Percentiles rank a stretch among this genome's conserved stretches.
Conservation (phyloP, 2,888 invertebrate species). For the Chymomyza caudatula region DNA sequence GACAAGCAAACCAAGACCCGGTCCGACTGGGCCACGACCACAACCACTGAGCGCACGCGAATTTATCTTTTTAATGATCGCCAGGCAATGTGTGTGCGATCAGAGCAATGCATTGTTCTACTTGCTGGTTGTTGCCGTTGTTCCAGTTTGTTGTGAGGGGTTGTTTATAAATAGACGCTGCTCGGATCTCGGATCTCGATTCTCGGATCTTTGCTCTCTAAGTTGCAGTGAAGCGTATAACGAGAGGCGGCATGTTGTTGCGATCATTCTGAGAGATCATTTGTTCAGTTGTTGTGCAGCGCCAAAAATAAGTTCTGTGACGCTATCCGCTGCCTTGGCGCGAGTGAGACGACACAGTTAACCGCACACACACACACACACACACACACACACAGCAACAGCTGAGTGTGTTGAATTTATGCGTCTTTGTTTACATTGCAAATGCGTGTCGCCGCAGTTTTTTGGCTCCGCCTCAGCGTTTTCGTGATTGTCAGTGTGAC, state of each 20-base stretch:
- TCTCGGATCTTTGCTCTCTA: conserved; percentile 12
- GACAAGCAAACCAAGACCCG: conserved; percentile 9
- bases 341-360: not conserved
- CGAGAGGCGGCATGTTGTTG: conserved; percentile 16
- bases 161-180: conserved; percentile 57
- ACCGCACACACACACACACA: not conserved
- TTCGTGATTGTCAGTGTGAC: not conserved
- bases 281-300: not conserved
- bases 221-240: conserved; percentile 36
- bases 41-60: conserved; percentile 20
- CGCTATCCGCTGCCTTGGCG: not conserved
- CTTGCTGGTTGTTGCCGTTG: not conserved
- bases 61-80: conserved; percentile 6
- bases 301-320: not conserved
- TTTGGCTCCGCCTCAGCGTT: conserved; percentile 3
- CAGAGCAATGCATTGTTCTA: not conserved
- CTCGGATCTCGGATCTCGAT: no score
- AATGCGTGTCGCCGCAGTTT: conserved; percentile 8
- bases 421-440: conserved; percentile 7
- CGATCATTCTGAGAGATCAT: not conserved
- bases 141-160: conserved; percentile 30
- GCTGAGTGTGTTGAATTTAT: no score
- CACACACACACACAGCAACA: not conserved
- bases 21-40: not conserved
- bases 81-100: not conserved